Base-by-base conservation (phyloP, 2,113 vertebrate species). In the Leptobrachium leishanense region DNA sequence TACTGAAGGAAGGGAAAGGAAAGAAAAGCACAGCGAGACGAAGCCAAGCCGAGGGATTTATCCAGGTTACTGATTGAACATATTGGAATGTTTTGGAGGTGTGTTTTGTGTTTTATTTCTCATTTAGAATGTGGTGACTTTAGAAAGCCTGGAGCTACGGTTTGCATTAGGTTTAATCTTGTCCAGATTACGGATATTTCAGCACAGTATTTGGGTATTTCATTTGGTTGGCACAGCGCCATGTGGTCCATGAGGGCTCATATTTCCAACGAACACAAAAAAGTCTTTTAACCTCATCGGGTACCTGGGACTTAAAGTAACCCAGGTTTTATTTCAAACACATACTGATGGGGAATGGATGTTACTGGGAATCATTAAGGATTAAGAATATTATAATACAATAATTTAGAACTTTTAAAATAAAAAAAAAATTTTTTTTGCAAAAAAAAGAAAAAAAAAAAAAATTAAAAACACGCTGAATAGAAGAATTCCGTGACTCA, bases 21-120 rank as follows among this genome's bases (percentile, higher is more conserved):
- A 82, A 72, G 40, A 77, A 77, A 82, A 77, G 31, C 46, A 43
- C 63, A 67, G 68, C 44, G 74, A 39, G 63, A 74, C 77, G 67
- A 77, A 77, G 63, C 55, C 54, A 77, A 77, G 76, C 67, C 75
- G 70, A 80, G 46, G 62, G 77, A 80, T 74, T 67, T 68, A 68
- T 74, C 42, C 70, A 74, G 63, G 63, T 59, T 73, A 73, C 50
- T 43, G 70, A 80, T 55, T 62, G 43, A 77, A 43, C 43, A 53
- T 77, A 77, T 77, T 70, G 76, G 67, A 77, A 77, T 77, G 67
- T 50, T 53, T 40, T 70, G 43, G 46, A 50, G 46, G 46, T 31
- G 46, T 50, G 46, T 31, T 31, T 31, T 31, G 20, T 31, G 46
- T 50, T 50, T 50, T 62, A 11, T 43, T 42, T 74, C 46, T 7